A percentile compares a stretch with the other conserved stretches of the same genome.
These are phyloP conservation scores for Cephonodes hylas DNA, from an alignment of 2,888 invertebrate genomes.

Conservation along the genomic window DNA sequence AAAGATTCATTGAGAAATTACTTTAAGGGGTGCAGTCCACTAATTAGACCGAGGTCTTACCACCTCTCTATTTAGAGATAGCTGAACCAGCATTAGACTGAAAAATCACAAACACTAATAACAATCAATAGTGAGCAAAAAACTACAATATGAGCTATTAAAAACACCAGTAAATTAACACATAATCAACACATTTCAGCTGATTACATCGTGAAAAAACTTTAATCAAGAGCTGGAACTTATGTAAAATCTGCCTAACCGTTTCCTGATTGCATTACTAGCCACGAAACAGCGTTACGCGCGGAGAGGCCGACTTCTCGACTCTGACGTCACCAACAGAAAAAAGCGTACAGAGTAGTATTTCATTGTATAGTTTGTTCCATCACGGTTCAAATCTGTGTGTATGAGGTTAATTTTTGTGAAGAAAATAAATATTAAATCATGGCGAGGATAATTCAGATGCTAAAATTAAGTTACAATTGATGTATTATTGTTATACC, in stretches of 20 bases:
- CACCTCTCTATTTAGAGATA: too few species aligned
- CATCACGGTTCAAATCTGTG: not conserved
- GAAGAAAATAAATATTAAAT: not conserved
- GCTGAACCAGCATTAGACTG: too few species aligned
- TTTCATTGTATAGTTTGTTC: too few species aligned
- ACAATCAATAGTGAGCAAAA: too few species aligned
- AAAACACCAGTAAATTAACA: not conserved
- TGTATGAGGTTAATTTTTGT: not conserved
- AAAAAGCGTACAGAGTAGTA: not conserved
- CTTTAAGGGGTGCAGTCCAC: too few species aligned
- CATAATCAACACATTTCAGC: not conserved
- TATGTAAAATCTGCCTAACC: not conserved
- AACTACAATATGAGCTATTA: not conserved
- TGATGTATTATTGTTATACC: too few species aligned
- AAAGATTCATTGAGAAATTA: too few species aligned
- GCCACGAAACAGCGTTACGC: not conserved
- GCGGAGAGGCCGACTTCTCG: not conserved
- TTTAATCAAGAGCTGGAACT: not conserved
- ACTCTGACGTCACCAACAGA: not conserved
- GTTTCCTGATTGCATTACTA: not conserved
- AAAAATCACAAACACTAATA: too few species aligned
- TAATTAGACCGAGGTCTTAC: too few species aligned
- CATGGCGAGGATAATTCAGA: too few species aligned
- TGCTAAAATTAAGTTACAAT: too few species aligned
- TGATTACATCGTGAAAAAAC: not conserved